phyloP scores from a whole-genome alignment of 2,113 vertebrate genomes.

The Heloderma charlesbogerti region DNA sequence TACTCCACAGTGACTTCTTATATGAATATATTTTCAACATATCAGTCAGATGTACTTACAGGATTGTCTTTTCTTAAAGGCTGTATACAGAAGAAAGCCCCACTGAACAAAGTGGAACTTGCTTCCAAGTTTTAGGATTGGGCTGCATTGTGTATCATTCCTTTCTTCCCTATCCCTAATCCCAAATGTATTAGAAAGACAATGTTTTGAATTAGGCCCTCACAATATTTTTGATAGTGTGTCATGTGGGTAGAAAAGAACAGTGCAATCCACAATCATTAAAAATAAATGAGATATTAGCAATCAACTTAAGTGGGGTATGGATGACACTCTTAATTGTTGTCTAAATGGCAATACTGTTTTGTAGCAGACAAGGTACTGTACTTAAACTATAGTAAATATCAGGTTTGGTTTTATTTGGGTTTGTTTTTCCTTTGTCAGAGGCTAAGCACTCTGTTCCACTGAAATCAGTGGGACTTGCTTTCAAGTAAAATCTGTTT shows the following conservation, averaged over 20 bases:
- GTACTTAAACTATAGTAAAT: slow-evolving; percentile 13
- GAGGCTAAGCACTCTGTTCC: slow-evolving; percentile 40
- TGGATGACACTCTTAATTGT: not conserved
- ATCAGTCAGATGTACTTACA: not conserved
- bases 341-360: slow-evolving; percentile 5
- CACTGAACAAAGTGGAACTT: not conserved
- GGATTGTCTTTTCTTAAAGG: not conserved
- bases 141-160: not conserved
- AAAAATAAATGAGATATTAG: not conserved
- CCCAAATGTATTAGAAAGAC: not conserved
- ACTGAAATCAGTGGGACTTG: not conserved
- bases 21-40: not conserved
- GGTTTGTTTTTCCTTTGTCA: not conserved
- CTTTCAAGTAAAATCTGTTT: slow-evolving; percentile 34
- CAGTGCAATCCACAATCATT: not conserved
- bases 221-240: not conserved
- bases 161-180: not conserved
- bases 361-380: slow-evolving; percentile 25
- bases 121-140: not conserved
- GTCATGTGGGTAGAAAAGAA: not conserved
- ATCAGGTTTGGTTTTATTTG: not conserved
- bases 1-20: not conserved
- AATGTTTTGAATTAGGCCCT: not conserved
- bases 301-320: not conserved
- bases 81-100: not conserved